These are phyloP conservation scores for Bellardia pandia DNA, from an alignment of 2,888 invertebrate species.

Conservation along the genomic window DNA sequence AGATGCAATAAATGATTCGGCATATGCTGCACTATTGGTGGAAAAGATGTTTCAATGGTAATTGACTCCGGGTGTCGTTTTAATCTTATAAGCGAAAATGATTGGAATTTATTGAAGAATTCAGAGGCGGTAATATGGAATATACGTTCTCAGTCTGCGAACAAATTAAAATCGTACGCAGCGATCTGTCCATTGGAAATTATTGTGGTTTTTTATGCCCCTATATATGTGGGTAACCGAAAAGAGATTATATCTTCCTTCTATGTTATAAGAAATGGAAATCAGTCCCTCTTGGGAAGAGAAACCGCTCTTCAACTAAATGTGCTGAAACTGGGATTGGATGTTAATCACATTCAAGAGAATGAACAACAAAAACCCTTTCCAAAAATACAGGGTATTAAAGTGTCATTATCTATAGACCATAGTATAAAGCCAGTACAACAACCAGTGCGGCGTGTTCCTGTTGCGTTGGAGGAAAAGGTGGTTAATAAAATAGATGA, in stretches of 20 bases:
- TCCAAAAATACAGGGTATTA: constrained; percentile 77
- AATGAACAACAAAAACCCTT: constrained; percentile 46
- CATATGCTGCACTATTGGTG: no score
- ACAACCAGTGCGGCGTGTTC: constrained; percentile 78
- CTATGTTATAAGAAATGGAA: constrained; percentile 67
- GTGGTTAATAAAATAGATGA: constrained; percentile 71
- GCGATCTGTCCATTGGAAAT: no score
- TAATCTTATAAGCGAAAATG: no score
- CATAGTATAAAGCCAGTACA: constrained; percentile 74
- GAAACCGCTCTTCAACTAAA: constrained; percentile 69
- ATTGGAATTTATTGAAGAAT: constrained; percentile 50
- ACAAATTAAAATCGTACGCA: no score
- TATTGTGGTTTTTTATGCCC: no score
- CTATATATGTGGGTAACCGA: constrained; percentile 42
- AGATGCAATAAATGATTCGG: no score
- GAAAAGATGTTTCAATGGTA: no score
- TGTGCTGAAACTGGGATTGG: constrained; percentile 63
- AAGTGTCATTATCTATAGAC: constrained; percentile 58
- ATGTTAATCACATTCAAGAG: constrained; percentile 50
- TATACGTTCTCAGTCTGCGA: no score
- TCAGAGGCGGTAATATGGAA: no score
- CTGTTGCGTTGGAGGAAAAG: constrained; percentile 76
- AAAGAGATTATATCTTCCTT: constrained; percentile 54
- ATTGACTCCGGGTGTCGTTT: no score
- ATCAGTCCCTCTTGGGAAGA: constrained; percentile 71